Evolutionary conservation across 2,888 invertebrate genomes (phyloP).

Genomic region (Eumacrocentrus americanus): DNA sequence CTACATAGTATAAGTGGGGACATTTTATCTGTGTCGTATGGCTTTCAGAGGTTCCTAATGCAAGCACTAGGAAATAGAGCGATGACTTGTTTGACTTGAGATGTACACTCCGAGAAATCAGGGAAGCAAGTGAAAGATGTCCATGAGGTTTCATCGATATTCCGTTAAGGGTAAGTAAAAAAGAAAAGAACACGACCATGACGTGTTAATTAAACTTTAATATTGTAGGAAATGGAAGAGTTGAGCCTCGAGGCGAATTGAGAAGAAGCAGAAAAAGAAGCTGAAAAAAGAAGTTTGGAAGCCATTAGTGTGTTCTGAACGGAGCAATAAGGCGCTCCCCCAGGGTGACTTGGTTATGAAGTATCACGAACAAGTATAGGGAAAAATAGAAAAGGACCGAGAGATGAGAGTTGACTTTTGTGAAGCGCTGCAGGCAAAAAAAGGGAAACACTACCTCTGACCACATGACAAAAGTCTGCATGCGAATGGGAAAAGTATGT

Average conservation of each 20-base stretch:
- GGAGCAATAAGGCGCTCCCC: constrained; percentile 10
- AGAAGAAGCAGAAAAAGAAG: not conserved
- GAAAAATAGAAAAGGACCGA: not conserved
- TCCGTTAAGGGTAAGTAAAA: not conserved
- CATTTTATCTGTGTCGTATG: not conserved
- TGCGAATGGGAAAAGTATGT: not conserved
- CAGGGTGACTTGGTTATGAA: not conserved
- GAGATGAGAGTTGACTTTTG: not conserved
- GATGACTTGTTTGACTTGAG: constrained; percentile 17
- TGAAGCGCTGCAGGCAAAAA: not conserved
- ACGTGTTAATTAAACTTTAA: constrained; percentile 22
- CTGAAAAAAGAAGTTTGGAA: constrained; percentile 14
- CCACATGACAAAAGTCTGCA: not conserved
- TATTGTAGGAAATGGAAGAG: not conserved
- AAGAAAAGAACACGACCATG: constrained; percentile 11
- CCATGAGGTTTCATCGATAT: constrained; percentile 17
- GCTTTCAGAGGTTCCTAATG: not conserved
- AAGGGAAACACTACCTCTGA: not conserved
- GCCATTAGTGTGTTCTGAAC: constrained; percentile 18
- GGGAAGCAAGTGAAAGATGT: not conserved
- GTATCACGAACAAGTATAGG: not conserved
- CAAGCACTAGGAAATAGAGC: not conserved
- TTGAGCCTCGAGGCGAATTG: not conserved
- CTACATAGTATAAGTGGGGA: not conserved
- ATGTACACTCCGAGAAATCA: constrained; percentile 1